Base-by-base conservation (phyloP, 2,797 vertebrate genomes). In the Dendrocincla fuliginosa region DNA sequence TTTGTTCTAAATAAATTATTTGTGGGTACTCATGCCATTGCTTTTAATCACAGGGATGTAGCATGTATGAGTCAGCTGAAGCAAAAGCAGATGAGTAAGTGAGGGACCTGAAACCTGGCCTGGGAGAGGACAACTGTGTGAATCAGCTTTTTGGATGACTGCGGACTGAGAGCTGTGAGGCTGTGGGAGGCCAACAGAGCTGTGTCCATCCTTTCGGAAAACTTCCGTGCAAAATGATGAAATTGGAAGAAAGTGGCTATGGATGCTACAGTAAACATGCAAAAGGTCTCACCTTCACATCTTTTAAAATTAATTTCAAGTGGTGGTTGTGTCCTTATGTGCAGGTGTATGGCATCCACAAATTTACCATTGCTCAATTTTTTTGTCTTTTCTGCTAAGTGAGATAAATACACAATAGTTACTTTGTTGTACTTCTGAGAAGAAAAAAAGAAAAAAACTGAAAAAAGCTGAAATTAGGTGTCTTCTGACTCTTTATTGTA, bases 141-240 rank as follows among this genome's bases (percentile, higher is more conserved):
- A 42, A 55, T 57, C 20, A 60, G 27, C 37, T 64, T 33, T 39
- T 35, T 3, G 18, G 32, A 52, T 2, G 12, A 30, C 46, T 53
- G 23, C 0, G 0, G 22, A 28, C 41, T 30, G 41, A 57, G 35
- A 77, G 22, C 56, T 0, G 2, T 0, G 5, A n/a, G 56, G 52
- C 47, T 59, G 13, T 28, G 17, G 30, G 86, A 59, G 14, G 6
- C 22, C 22, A 10, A 42, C 27, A 82, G 35, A 59, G 24, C 55
- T 87, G 23, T n/a, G 42, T 3, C 25, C 2, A 2, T 39, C 32
- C 71, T 73, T 2, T 3, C 46, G 39, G 53, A 52, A 79, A 81
- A 71, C 47, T 41, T 82, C 16, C 37, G 11, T 6, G 15, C 0
- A 0, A 84, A 70, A 39, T 22, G 2, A 32, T 44, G 33, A 61